Percentiles rank a stretch among this genome's conserved stretches.
phyloP scores from a whole-genome alignment of 2,888 invertebrate species.

The Catocala sponsa region DNA sequence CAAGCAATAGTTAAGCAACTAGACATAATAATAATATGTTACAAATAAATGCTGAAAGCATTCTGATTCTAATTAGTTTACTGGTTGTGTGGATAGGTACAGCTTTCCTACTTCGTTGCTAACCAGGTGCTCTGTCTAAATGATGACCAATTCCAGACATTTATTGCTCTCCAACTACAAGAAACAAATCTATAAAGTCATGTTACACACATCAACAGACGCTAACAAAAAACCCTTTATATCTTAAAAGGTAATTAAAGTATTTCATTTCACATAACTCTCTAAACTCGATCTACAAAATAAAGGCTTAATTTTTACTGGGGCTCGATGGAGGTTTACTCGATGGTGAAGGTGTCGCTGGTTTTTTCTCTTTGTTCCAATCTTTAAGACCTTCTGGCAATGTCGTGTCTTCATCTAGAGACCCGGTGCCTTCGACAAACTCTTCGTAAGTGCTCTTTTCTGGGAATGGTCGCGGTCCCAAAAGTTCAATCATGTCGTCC shows the following conservation, averaged over 20 bases:
- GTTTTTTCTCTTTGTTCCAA: slow-evolving; percentile 94
- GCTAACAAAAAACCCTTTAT: slow-evolving; percentile 67
- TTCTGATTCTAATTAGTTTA: slow-evolving; percentile 45
- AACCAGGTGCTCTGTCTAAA: slow-evolving; percentile 10
- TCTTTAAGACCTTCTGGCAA: slow-evolving; percentile 98
- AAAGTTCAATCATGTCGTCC: slow-evolving; percentile 98
- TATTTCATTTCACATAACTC: slow-evolving; percentile 75
- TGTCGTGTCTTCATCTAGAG: slow-evolving; percentile 98
- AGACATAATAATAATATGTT: slow-evolving; percentile 32
- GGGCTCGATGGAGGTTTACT: slow-evolving; percentile 65
- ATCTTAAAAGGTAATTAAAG: slow-evolving; percentile 78
- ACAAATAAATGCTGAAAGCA: slow-evolving; percentile 49
- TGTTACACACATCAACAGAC: slow-evolving; percentile 54
- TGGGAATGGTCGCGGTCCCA: slow-evolving; percentile 98
- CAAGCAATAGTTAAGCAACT: slow-evolving; percentile 57
- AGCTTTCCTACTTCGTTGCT: slow-evolving; percentile 15
- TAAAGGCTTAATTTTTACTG: slow-evolving; percentile 73
- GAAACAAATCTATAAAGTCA: slow-evolving; percentile 47
- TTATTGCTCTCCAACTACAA: slow-evolving; percentile 53
- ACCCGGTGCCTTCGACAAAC: slow-evolving; percentile 99
- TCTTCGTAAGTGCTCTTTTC: slow-evolving; percentile 99
- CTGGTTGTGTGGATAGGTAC: slow-evolving; percentile 13
- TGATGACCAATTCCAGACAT: slow-evolving; percentile 50
- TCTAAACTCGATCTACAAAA: slow-evolving; percentile 62
- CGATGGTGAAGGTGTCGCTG: slow-evolving; percentile 58